Percentiles rank a stretch among this genome's conserved stretches.
These are phyloP conservation scores for Naja naja DNA, from an alignment of 2,113 vertebrate genomes.

Conservation along the genomic window DNA sequence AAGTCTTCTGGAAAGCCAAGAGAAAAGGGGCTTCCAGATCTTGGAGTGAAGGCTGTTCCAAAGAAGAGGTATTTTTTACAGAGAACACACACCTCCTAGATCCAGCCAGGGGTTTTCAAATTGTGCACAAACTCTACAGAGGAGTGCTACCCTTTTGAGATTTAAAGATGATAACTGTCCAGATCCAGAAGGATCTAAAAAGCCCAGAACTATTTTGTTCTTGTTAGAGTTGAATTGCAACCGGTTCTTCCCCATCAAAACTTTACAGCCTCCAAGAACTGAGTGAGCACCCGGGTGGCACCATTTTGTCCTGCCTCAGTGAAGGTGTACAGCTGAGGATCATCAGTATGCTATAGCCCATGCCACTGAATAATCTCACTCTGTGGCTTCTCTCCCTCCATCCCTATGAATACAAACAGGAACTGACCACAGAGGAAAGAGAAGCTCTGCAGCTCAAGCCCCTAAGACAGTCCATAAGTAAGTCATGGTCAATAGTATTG, in stretches of 20 bases:
- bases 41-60: not conserved
- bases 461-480: not conserved
- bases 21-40: not conserved
- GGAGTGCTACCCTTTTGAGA: not conserved
- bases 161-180: not conserved
- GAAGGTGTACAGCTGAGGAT: not conserved
- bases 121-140: not conserved
- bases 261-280: not conserved
- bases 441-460: not conserved
- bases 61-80: not conserved
- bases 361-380: not conserved
- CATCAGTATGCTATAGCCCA: not conserved
- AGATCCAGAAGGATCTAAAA: not conserved
- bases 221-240: not conserved
- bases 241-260: not conserved
- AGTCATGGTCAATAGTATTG: not conserved
- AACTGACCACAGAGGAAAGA: not conserved
- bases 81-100: not conserved
- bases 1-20: not conserved
- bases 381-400: not conserved
- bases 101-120: not conserved
- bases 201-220: not conserved
- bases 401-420: not conserved
- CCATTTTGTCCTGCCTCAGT: not conserved
- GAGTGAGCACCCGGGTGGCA: not conserved